phyloP scores from a whole-genome alignment of 2,113 vertebrate genomes.

The Puntigrus tetrazona region DNA sequence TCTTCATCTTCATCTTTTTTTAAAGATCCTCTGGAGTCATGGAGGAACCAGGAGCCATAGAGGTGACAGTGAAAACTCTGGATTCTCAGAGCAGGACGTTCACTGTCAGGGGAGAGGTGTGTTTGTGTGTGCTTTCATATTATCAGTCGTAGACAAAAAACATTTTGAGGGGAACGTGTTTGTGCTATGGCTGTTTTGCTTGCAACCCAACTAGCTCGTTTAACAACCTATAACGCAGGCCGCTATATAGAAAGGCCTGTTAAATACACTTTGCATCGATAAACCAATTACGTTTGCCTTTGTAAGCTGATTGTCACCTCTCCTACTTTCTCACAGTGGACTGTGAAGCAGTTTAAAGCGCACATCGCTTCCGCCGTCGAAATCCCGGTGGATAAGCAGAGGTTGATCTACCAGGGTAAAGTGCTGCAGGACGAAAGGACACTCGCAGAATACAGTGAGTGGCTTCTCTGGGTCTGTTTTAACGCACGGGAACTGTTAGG shows the following conservation, averaged over 20 bases:
- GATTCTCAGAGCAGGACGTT: conserved; percentile 91
- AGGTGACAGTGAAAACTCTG: conserved; percentile 90
- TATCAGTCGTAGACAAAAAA: not conserved
- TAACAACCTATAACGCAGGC: not conserved
- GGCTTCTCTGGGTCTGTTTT: not conserved
- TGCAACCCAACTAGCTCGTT: not conserved
- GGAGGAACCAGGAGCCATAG: conserved; percentile 81
- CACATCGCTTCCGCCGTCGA: conserved; percentile 86
- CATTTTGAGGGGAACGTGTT: not conserved
- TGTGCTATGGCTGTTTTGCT: not conserved
- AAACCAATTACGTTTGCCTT: not conserved
- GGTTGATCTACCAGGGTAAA: conserved; percentile 91
- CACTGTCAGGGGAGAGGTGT: conserved; percentile 85
- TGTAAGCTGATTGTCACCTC: not conserved
- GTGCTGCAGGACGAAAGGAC: conserved; percentile 91
- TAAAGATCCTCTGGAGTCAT: conserved; percentile 58
- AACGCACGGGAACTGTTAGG: not conserved
- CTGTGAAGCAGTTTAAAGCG: conserved; percentile 90
- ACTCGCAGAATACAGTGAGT: conserved; percentile 88
- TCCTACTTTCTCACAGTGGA: conserved; percentile 73
- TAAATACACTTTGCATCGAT: not conserved
- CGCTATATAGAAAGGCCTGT: not conserved
- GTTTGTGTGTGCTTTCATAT: not conserved
- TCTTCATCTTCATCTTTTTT: not conserved
- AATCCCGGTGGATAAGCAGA: conserved; percentile 89